Conservation (phyloP, 2,888 invertebrate genomes). For the Cotesia congregata region DNA sequence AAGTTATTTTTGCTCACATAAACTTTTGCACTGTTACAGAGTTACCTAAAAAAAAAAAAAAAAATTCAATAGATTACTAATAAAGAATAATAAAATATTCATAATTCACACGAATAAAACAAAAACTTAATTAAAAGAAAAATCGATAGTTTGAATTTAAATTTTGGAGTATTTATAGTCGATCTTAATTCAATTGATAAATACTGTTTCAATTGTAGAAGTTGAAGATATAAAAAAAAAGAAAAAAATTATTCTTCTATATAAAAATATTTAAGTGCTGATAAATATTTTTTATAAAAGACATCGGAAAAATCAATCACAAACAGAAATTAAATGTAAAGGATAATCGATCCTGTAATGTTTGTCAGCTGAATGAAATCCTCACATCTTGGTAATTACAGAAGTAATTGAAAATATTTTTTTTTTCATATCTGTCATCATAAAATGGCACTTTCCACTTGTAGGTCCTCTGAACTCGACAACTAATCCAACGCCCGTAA, state of each 20-base stretch:
- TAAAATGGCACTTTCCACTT: conserved; percentile 23
- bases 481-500: neutral
- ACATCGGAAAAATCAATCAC: neutral
- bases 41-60: neutral
- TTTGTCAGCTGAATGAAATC: conserved; percentile 55
- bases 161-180: neutral
- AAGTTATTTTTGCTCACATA: conserved; percentile 2
- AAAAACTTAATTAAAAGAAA: neutral
- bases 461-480: neutral
- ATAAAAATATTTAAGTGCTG: neutral
- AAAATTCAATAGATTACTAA: neutral
- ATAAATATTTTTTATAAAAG: neutral
- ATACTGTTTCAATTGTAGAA: neutral
- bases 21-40: neutral
- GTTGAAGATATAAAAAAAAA: neutral
- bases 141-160: neutral
- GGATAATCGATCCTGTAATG: conserved; percentile 16
- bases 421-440: conserved; percentile 9
- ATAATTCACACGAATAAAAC: neutral
- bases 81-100: neutral
- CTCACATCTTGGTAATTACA: conserved; percentile 43
- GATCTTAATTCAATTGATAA: neutral
- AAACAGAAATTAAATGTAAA: neutral
- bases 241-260: neutral
- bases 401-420: conserved; percentile 1